Evolutionary conservation across 2,888 invertebrate genomes (phyloP).

Genomic region (Trissolcus japonicus): DNA sequence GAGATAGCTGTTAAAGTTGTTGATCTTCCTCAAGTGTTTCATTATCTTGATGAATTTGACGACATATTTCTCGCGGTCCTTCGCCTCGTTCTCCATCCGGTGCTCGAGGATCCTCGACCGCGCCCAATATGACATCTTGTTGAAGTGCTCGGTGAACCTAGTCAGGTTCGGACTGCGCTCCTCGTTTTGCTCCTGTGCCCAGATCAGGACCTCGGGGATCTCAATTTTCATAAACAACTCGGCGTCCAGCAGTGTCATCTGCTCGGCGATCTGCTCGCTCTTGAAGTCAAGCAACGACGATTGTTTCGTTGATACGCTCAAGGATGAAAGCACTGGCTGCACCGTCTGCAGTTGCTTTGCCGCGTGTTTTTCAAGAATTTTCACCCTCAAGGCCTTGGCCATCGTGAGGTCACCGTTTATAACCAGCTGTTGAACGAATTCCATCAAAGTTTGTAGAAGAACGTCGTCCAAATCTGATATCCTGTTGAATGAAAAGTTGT

Average conservation of each 20-base stretch:
- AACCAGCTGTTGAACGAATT: slow-evolving; percentile 95
- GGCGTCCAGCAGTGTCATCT: slow-evolving; percentile 97
- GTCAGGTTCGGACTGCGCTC: slow-evolving; percentile 97
- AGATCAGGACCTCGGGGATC: slow-evolving; percentile 96
- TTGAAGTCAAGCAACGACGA: slow-evolving; percentile 92
- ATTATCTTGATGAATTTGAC: slow-evolving; percentile 98
- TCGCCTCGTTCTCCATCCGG: slow-evolving; percentile 84
- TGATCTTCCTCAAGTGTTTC: slow-evolving; percentile 97
- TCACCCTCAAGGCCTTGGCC: slow-evolving; percentile 92
- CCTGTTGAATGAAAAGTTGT: slow-evolving; percentile 76
- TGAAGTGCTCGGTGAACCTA: slow-evolving; percentile 98
- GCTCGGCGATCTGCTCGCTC: slow-evolving; percentile 96
- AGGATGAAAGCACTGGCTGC: slow-evolving; percentile 76
- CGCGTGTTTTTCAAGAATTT: slow-evolving; percentile 91
- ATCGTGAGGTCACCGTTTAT: slow-evolving; percentile 93
- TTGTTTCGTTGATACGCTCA: slow-evolving; percentile 79
- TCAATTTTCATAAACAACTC: slow-evolving; percentile 97
- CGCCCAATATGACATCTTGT: slow-evolving; percentile 99
- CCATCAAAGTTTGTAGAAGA: slow-evolving; percentile 89
- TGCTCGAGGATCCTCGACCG: slow-evolving; percentile 94
- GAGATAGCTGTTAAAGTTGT: slow-evolving; percentile 98
- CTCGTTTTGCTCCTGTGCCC: slow-evolving; percentile 98
- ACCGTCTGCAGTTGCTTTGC: slow-evolving; percentile 78
- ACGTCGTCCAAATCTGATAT: slow-evolving; percentile 89
- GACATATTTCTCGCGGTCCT: slow-evolving; percentile 95